A percentile compares a stretch with the other conserved stretches of the same genome.
phyloP scores from a whole-genome alignment of 2,797 vertebrate genomes.

The Falco biarmicus region DNA sequence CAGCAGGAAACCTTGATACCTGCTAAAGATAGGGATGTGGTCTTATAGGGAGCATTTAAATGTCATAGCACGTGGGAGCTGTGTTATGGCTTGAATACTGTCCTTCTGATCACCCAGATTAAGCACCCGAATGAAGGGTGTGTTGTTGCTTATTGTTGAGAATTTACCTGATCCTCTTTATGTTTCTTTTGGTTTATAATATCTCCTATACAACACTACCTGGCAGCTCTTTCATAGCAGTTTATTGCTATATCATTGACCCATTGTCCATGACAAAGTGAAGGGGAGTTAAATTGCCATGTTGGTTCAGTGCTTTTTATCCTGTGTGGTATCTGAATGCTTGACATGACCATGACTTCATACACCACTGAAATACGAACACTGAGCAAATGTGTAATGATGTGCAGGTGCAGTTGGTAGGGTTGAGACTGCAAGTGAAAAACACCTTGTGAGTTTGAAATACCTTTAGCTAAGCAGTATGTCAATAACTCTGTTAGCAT shows the following conservation, averaged over 20 bases:
- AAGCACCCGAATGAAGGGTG: background rate
- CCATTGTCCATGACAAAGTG: background rate
- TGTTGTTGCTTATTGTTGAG: background rate
- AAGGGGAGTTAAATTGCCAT: background rate
- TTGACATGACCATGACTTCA: background rate
- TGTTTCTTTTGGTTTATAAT: background rate
- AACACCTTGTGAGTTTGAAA: background rate
- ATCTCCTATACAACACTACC: background rate
- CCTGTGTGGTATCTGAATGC: background rate
- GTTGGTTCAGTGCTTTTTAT: background rate
- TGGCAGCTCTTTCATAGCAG: background rate
- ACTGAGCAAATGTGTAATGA: background rate
- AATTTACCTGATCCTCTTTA: background rate
- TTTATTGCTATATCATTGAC: background rate
- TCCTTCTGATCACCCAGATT: background rate
- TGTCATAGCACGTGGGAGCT: background rate
- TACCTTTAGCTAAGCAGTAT: background rate
- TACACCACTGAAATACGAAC: background rate
- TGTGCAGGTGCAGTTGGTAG: background rate
- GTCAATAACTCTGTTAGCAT: background rate
- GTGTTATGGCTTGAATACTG: background rate
- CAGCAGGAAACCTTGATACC: background rate
- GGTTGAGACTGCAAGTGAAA: background rate
- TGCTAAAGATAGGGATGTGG: background rate
- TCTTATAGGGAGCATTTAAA: background rate